A percentile compares a stretch with the other conserved stretches of the same genome.
These are phyloP conservation scores for Malacoctenus gilli DNA, from an alignment of 2,797 vertebrate species.

Conservation along the genomic window DNA sequence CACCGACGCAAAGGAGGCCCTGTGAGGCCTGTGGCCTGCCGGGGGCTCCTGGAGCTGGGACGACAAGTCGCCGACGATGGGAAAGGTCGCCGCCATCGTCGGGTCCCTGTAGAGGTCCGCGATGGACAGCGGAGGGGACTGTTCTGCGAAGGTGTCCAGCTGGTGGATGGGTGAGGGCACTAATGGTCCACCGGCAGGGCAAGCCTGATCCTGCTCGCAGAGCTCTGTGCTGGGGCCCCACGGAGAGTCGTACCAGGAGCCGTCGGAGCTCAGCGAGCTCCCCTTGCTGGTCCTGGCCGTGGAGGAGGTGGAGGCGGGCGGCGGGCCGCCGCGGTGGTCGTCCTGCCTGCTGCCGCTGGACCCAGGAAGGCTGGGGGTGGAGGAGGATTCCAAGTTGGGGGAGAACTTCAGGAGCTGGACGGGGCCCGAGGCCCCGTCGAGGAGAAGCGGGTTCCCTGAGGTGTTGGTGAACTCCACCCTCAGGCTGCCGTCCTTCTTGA, in stretches of 20 bases:
- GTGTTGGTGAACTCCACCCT: slow-evolving; percentile 92
- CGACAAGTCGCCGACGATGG: slow-evolving; percentile 77
- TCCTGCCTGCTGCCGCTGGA: slow-evolving; percentile 74
- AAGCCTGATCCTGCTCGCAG: slow-evolving; percentile 82
- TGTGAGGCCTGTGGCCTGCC: slow-evolving; percentile 70
- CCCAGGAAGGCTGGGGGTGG: slow-evolving; percentile 75
- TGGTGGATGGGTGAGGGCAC: slow-evolving; percentile 77
- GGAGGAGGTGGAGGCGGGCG: slow-evolving; percentile 80
- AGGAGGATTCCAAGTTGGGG: slow-evolving; percentile 81
- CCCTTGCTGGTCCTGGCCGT: slow-evolving; percentile 90
- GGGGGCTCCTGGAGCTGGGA: slow-evolving; percentile 74
- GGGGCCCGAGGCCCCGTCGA: slow-evolving; percentile 81
- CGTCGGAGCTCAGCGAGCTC: slow-evolving; percentile 92
- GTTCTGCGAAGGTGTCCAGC: slow-evolving; percentile 82
- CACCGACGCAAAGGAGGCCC: slow-evolving; percentile 87
- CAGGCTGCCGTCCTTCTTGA: slow-evolving; percentile 90
- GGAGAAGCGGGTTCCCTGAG: slow-evolving; percentile 70
- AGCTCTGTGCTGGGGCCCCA: slow-evolving; percentile 87
- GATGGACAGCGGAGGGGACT: slow-evolving; percentile 84
- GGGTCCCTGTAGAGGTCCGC: slow-evolving; percentile 85
- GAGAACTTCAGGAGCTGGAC: slow-evolving; percentile 96
- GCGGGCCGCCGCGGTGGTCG: slow-evolving; percentile 66
- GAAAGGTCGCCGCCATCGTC: slow-evolving; percentile 78
- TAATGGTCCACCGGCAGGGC: slow-evolving; percentile 73
- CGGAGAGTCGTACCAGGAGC: slow-evolving; percentile 95